Conservation (phyloP, 2,888 invertebrate species). For the Schrankia costaestrigalis region DNA sequence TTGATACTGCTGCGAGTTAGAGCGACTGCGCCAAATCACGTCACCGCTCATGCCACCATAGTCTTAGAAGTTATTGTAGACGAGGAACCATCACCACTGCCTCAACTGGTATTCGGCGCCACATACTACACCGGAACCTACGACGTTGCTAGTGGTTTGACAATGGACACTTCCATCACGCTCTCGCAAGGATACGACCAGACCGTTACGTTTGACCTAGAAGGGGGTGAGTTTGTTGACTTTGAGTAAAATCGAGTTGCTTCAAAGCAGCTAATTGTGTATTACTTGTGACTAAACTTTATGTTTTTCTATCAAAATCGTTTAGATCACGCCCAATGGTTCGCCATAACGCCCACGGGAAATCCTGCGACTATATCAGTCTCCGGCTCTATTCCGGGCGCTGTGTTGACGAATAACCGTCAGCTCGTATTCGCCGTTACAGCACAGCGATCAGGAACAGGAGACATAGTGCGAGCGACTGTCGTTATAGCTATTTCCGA, state of each 20-base stretch:
- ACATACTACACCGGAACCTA: conserved; percentile 38
- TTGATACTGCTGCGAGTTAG: conserved; percentile 25
- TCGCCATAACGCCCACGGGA: conserved; percentile 12
- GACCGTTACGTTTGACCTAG: conserved; percentile 28
- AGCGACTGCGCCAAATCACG: conserved; percentile 20
- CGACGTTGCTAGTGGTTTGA: conserved; percentile 21
- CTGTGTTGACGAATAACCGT: conserved; percentile 21
- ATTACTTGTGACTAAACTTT: background rate
- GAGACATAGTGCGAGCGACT: conserved; percentile 18
- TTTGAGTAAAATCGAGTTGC: too few relatives aligned
- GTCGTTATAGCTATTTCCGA: conserved; percentile 21
- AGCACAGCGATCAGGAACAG: conserved; percentile 18
- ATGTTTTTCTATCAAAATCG: conserved; percentile 1
- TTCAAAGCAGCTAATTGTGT: background rate
- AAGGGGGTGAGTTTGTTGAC: conserved; percentile 34
- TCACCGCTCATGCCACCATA: conserved; percentile 25
- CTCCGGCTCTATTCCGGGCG: conserved; percentile 12
- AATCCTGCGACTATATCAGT: conserved; percentile 19
- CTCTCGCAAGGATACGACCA: conserved; percentile 32
- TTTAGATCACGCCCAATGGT: conserved; percentile 37
- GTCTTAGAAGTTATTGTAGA: conserved; percentile 21
- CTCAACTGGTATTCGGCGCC: conserved; percentile 16
- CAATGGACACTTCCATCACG: conserved; percentile 25
- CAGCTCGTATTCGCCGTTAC: conserved; percentile 26
- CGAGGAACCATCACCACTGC: background rate